Conservation (phyloP, 2,888 invertebrate genomes). For the Ichneumon xanthorius region DNA sequence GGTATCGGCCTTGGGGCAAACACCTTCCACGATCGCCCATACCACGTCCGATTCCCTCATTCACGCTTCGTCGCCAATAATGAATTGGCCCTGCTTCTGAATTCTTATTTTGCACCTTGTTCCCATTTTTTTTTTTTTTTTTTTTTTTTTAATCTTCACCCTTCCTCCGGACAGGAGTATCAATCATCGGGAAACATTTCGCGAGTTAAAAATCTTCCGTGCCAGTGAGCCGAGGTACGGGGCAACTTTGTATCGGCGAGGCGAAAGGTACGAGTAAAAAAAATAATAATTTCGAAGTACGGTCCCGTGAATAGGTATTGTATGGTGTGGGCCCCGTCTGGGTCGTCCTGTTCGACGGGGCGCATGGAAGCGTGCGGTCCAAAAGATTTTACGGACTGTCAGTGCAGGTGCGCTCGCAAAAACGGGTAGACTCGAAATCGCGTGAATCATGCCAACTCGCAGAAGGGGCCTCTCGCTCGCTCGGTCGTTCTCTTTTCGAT, state of each 20-base stretch:
- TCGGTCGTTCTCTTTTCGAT: slow-evolving; percentile 13
- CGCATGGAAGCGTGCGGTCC: slow-evolving; percentile 62
- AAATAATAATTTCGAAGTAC: slow-evolving; percentile 19
- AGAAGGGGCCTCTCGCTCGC: slow-evolving; percentile 12
- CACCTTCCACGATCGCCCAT: slow-evolving; percentile 17
- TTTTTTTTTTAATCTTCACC: neutral
- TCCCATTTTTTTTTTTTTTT: neutral
- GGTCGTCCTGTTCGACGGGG: slow-evolving; percentile 53
- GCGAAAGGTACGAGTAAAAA: neutral
- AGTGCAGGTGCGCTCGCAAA: slow-evolving; percentile 70
- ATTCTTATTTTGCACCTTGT: slow-evolving; percentile 21
- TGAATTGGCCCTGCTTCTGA: slow-evolving; percentile 48
- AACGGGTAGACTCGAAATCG: slow-evolving; percentile 67
- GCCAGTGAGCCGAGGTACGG: neutral
- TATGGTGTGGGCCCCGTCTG: slow-evolving; percentile 13
- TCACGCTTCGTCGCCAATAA: slow-evolving; percentile 66
- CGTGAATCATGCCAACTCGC: slow-evolving; percentile 69
- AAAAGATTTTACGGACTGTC: slow-evolving; percentile 69
- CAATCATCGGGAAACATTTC: slow-evolving; percentile 49
- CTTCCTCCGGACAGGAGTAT: slow-evolving; percentile 25
- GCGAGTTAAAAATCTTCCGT: neutral
- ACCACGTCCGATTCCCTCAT: slow-evolving; percentile 54
- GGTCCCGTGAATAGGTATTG: slow-evolving; percentile 2
- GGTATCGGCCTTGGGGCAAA: slow-evolving; percentile 31
- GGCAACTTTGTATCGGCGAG: slow-evolving; percentile 20